Conservation (phyloP, 2,888 invertebrate genomes). For the Zonitis immaculata region DNA sequence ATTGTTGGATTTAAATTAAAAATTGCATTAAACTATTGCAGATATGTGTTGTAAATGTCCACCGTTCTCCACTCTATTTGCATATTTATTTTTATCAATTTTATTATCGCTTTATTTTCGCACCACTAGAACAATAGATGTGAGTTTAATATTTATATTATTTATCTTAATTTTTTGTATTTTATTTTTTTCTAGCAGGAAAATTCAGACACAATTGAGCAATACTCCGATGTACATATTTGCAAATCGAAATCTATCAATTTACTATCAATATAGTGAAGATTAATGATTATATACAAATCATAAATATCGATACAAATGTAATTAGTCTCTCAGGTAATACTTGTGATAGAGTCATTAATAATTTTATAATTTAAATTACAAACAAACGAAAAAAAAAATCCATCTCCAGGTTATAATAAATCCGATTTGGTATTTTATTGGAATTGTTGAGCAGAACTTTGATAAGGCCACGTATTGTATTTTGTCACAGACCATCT, state of each 20-base stretch:
- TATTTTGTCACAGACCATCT: slow-evolving; percentile 3
- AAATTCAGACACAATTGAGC: slow-evolving; percentile 6
- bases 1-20: not conserved
- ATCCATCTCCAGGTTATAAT: not conserved
- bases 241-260: slow-evolving; percentile 6
- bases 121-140: not conserved
- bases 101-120: slow-evolving; percentile 10
- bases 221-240: slow-evolving; percentile 3
- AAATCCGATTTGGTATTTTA: not conserved
- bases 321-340: slow-evolving; percentile 5
- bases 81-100: slow-evolving; percentile 7
- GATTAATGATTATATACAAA: not conserved
- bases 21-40: not conserved
- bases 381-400: not conserved
- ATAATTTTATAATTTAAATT: not conserved
- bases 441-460: not conserved
- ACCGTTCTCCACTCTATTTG: slow-evolving; percentile 7
- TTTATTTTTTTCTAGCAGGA: slow-evolving; percentile 6
- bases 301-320: slow-evolving; percentile 1
- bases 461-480: not conserved
- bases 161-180: slow-evolving; percentile 1
- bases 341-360: no score
- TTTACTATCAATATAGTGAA: slow-evolving; percentile 6
- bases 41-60: slow-evolving; percentile 16
- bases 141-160: slow-evolving; percentile 7